These are phyloP conservation scores for Acropora yongei DNA, from an alignment of 64 coral and sea anemone species.

Conservation along the genomic window DNA sequence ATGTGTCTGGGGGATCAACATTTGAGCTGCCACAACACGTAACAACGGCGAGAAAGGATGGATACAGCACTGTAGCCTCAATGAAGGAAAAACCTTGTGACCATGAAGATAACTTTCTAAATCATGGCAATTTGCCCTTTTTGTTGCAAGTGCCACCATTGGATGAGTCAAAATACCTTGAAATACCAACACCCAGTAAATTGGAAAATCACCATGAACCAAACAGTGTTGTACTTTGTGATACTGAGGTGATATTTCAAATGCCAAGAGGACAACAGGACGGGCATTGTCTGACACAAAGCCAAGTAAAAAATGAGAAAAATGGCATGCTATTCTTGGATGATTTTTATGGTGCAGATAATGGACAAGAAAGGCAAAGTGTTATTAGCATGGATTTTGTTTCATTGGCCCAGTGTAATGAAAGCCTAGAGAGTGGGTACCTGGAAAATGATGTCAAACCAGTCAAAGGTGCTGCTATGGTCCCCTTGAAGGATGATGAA, in stretches of 20 bases:
- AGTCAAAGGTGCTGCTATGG: not conserved
- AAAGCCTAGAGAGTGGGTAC: not conserved
- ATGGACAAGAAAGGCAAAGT: not conserved
- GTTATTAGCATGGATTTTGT: not conserved
- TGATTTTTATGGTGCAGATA: not conserved
- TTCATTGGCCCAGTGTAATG: not conserved
- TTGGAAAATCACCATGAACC: not conserved
- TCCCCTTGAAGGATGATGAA: not conserved
- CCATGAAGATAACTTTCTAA: not conserved
- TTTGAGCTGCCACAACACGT: conserved; percentile 56
- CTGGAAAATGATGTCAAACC: not conserved
- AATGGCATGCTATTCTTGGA: not conserved
- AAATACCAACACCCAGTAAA: not conserved
- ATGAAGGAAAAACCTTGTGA: not conserved
- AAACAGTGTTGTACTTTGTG: not conserved
- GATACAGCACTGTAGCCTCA: not conserved
- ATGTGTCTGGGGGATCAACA: conserved; percentile 44
- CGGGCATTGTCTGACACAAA: not conserved
- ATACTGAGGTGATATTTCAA: not conserved
- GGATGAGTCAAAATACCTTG: conserved; percentile 5
- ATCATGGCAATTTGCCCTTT: not conserved
- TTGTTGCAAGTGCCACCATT: not conserved
- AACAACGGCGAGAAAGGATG: not conserved
- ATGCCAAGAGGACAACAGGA: not conserved
- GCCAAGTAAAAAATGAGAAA: not conserved